A percentile compares a stretch with the other conserved stretches of the same genome.
Evolutionary conservation across 2,113 vertebrate species (phyloP).

Genomic region (Kryptolebias marmoratus): DNA sequence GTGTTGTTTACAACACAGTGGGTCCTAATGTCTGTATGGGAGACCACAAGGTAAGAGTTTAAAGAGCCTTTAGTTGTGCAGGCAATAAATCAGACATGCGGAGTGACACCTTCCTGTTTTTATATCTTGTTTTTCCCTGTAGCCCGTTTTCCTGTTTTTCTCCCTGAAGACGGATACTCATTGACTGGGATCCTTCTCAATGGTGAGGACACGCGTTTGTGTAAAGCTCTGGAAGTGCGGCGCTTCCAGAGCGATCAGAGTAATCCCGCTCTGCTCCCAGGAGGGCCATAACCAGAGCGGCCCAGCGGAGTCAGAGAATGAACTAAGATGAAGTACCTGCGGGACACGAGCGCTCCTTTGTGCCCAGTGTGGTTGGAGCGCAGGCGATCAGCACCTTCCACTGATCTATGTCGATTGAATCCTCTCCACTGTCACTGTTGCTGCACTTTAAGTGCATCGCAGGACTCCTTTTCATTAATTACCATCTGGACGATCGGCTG

Average conservation of each 20-base stretch:
- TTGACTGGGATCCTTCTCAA: slow-evolving; percentile 57
- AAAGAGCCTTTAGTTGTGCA: background rate
- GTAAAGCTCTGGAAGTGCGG: background rate
- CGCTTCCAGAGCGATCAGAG: slow-evolving; percentile 47
- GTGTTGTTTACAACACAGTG: slow-evolving; percentile 78
- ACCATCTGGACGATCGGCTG: slow-evolving; percentile 39
- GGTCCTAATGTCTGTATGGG: slow-evolving; percentile 85
- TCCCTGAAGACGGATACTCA: slow-evolving; percentile 75
- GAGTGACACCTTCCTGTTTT: slow-evolving; percentile 18
- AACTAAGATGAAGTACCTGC: slow-evolving; percentile 73
- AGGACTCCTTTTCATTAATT: slow-evolving; percentile 72
- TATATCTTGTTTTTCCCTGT: slow-evolving; percentile 16
- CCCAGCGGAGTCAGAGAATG: slow-evolving; percentile 54
- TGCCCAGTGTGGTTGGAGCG: slow-evolving; percentile 56
- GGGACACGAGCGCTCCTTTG: slow-evolving; percentile 67
- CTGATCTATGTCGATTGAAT: slow-evolving; percentile 78
- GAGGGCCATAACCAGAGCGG: slow-evolving; percentile 60
- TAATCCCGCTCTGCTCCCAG: slow-evolving; percentile 62
- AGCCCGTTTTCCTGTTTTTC: slow-evolving; percentile 85
- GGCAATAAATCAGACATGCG: background rate
- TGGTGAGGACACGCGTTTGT: slow-evolving; percentile 58
- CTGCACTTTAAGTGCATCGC: slow-evolving; percentile 46
- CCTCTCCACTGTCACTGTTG: slow-evolving; percentile 60
- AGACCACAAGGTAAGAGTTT: slow-evolving; percentile 83
- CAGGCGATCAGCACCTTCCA: slow-evolving; percentile 56